A percentile compares a stretch with the other conserved stretches of the same genome.
These are phyloP conservation scores for Acropternis orthonyx DNA, from an alignment of 2,797 vertebrate species.

Conservation along the genomic window DNA sequence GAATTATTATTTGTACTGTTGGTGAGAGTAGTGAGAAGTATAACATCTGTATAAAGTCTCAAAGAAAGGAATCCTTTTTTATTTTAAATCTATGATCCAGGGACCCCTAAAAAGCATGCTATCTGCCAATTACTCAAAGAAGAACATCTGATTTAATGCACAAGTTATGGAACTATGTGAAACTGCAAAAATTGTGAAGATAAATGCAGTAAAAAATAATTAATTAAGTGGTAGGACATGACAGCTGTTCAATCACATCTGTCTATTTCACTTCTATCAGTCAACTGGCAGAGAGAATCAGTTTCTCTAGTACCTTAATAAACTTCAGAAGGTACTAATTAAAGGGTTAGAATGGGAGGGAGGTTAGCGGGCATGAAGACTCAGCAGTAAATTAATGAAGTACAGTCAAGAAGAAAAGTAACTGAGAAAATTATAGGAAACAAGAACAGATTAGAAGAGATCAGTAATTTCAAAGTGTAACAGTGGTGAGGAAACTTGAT, in stretches of 20 bases:
- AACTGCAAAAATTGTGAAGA: background rate
- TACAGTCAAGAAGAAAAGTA: background rate
- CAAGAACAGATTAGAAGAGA: background rate
- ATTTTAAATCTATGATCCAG: background rate
- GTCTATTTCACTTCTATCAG: background rate
- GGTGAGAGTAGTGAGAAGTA: background rate
- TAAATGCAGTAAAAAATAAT: background rate
- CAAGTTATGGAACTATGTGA: background rate
- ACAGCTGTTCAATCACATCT: background rate
- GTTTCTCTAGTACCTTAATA: background rate
- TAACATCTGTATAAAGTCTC: background rate
- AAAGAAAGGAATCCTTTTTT: background rate
- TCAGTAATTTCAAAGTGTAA: background rate
- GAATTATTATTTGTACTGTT: background rate
- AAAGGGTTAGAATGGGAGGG: background rate
- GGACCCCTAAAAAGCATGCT: background rate
- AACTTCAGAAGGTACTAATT: background rate
- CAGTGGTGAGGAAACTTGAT: background rate
- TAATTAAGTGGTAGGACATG: background rate
- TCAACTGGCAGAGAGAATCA: background rate
- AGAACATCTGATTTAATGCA: background rate
- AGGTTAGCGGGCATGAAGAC: background rate
- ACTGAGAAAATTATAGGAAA: slow-evolving; percentile 26
- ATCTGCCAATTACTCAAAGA: background rate
- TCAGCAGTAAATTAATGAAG: background rate